These are phyloP conservation scores for Puma concolor DNA, from an alignment of 2,113 vertebrate species.

Conservation along the genomic window DNA sequence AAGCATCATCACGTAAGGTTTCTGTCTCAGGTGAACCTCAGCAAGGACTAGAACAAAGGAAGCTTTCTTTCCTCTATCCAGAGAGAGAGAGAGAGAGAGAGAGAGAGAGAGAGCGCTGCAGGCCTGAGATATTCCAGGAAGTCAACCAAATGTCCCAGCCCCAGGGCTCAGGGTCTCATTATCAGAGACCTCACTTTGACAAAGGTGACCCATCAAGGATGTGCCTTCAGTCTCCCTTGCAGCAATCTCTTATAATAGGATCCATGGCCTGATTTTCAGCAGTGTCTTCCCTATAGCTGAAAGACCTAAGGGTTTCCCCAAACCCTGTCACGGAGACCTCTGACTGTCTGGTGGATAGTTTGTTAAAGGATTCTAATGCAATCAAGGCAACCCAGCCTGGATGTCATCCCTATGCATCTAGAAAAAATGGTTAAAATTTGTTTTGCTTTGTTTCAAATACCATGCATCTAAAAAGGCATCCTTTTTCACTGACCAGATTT, in stretches of 20 bases:
- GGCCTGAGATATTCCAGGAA: not conserved
- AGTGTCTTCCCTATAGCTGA: not conserved
- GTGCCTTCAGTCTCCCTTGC: not conserved
- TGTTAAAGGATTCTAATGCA: not conserved
- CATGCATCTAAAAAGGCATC: not conserved
- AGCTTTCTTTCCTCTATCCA: not conserved
- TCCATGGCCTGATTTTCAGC: not conserved
- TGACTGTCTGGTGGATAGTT: not conserved
- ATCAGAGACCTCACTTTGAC: not conserved
- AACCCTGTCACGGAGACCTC: not conserved
- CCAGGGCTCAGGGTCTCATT: not conserved
- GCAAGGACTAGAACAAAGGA: not conserved
- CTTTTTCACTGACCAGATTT: not conserved
- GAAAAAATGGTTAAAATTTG: slow-evolving; percentile 7
- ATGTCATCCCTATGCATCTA: not conserved
- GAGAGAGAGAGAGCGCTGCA: not conserved
- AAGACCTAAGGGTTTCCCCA: not conserved
- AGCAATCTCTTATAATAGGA: not conserved
- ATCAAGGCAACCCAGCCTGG: not conserved
- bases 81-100: not conserved
- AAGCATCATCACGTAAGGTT: not conserved
- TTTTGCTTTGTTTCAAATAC: not conserved
- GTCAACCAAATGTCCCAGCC: not conserved
- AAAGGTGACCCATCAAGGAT: not conserved
- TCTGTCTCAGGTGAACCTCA: not conserved